Conservation (phyloP, 2,888 invertebrate genomes). For the Lycaena phlaeas region DNA sequence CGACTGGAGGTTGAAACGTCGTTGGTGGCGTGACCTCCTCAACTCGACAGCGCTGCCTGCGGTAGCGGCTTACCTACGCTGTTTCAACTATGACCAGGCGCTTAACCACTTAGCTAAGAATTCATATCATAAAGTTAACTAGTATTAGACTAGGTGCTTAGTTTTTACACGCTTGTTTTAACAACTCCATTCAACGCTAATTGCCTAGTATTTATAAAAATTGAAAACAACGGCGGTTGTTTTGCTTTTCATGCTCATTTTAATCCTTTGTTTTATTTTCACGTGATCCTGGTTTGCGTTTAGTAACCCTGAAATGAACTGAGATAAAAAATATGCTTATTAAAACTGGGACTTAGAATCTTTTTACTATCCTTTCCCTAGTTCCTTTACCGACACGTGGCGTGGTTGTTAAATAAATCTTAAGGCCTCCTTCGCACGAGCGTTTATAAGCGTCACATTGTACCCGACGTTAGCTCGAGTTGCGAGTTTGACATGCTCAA, state of each 20-base stretch:
- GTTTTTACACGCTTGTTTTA: constrained; percentile 16
- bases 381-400: too few species aligned
- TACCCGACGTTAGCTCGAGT: too few species aligned
- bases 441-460: too few species aligned
- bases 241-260: constrained; percentile 1
- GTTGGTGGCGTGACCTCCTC: constrained; percentile 14
- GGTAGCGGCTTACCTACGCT: constrained; percentile 14
- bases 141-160: constrained; percentile 19
- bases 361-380: too few species aligned
- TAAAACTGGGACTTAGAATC: too few species aligned
- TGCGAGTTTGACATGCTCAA: too few species aligned
- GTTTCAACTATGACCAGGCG: constrained; percentile 19
- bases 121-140: constrained; percentile 22
- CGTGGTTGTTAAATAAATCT: too few species aligned
- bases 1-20: constrained; percentile 8
- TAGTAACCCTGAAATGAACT: too few species aligned
- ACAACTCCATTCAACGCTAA: constrained; percentile 12
- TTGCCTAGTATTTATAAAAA: constrained; percentile 11
- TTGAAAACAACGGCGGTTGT: constrained; percentile 6
- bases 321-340: too few species aligned
- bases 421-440: too few species aligned
- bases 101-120: constrained; percentile 31
- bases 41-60: constrained; percentile 16
- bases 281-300: too few species aligned
- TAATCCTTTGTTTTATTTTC: background rate